These are phyloP conservation scores for Acanthurus lineatus DNA, from an alignment of 2,797 vertebrate genomes.

Conservation along the genomic window DNA sequence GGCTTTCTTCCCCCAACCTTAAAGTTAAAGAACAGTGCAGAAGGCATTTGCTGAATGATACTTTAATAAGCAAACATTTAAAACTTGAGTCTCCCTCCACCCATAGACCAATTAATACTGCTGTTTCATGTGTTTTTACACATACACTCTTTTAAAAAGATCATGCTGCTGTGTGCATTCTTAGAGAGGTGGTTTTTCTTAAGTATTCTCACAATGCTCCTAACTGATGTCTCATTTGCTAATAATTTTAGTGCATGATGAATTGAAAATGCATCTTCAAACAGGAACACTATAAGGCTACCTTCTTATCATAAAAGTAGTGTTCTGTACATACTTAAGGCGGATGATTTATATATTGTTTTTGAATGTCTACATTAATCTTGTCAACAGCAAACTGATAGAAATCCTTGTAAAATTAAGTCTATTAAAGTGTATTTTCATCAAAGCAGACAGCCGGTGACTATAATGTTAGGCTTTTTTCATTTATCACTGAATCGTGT, in stretches of 20 bases:
- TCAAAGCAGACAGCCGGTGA: neutral
- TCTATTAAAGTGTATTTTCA: neutral
- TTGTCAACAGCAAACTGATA: neutral
- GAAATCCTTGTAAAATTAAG: neutral
- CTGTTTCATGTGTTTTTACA: slow-evolving; percentile 2
- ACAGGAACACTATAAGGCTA: neutral
- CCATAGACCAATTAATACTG: slow-evolving; percentile 38
- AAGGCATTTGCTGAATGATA: slow-evolving; percentile 38
- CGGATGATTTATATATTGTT: neutral
- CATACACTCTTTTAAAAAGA: slow-evolving; percentile 16
- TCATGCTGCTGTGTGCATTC: neutral
- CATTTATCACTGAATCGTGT: neutral
- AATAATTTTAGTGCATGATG: slow-evolving; percentile 4
- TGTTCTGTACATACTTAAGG: neutral
- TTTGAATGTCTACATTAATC: neutral
- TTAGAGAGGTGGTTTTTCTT: slow-evolving; percentile 3
- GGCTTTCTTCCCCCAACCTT: slow-evolving; percentile 16
- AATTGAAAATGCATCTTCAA: slow-evolving; percentile 19
- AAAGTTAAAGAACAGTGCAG: slow-evolving; percentile 31
- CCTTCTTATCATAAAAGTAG: neutral
- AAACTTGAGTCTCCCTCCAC: neutral
- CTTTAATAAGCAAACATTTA: slow-evolving; percentile 50
- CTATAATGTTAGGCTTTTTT: neutral
- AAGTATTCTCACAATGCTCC: neutral
- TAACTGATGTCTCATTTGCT: slow-evolving; percentile 3